Evolutionary conservation across 2,113 vertebrate genomes (phyloP), one percentile per base, ranked within the genome.

Genomic region (Heterotis niloticus): DNA sequence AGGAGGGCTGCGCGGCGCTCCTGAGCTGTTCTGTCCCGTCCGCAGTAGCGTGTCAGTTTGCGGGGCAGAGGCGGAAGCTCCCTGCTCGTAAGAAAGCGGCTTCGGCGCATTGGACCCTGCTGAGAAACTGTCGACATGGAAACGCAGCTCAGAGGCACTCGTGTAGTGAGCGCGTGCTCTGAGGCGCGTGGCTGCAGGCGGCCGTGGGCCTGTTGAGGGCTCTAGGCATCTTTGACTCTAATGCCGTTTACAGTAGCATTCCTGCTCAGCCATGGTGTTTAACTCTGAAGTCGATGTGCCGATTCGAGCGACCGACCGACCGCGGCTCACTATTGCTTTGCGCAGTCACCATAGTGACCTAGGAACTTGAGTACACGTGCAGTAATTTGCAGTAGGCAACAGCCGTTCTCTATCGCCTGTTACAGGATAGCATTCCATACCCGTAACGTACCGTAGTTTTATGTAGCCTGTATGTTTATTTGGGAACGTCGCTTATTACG

Each of bases 91-190:
- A 44, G 34, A 44, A 2, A 44, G 34, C 3, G 7, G 34, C 34
- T 44, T 44, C 7, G 7, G 34, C 60, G 12, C 14, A 62, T 17
- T 20, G 60, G 60, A 44, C 34, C 34, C 34, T 7, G 7, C 34
- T 44, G 34, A 44, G 34, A 44, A 44, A 44, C 34, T 44, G 34
- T 44, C 7, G 34, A 44, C 34, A 7, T 44, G 34, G 34, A 44
- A 44, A 44, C 34, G 7, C 34, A 44, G 34, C 34, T 44, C 34
- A 44, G 34, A 44, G 64, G n/a, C 2, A 20, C 64, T n/a, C 10
- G 64, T 81, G 74, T 77, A 85, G 86, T 84, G 68, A 56, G 51
- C 67, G 83, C 76, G 66, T 83, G 85, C 69, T 79, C 74, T 10
- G n/a, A 23, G 81, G 82, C 28, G 10, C 59, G 28, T 54, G 70